These are phyloP conservation scores for Polypterus senegalus DNA, from an alignment of 2,113 vertebrate species.

Conservation along the genomic window DNA sequence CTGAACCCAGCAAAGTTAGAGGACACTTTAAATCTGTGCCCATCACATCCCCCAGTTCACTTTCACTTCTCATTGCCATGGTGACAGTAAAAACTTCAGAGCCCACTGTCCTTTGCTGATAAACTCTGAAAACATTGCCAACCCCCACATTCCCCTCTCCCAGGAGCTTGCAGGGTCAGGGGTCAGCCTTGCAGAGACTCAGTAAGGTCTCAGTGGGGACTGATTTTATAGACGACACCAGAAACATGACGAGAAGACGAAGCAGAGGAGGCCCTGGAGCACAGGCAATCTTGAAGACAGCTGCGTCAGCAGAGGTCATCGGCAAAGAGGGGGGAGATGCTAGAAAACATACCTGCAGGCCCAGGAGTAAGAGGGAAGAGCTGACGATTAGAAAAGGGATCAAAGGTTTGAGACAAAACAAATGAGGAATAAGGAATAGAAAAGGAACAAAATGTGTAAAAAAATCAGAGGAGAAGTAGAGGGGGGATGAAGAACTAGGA, in stretches of 20 bases:
- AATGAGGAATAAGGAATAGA: slow-evolving; percentile 13
- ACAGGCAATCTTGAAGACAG: too few species aligned
- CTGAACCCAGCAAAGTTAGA: slow-evolving; percentile 21
- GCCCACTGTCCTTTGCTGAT: slow-evolving; percentile 63
- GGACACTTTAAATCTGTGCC: slow-evolving; percentile 48
- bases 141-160: too few species aligned
- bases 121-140: too few species aligned
- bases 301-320: too few species aligned
- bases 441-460: slow-evolving; percentile 25
- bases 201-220: too few species aligned
- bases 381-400: slow-evolving; percentile 12
- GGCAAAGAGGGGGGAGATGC: too few species aligned
- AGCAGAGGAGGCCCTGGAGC: too few species aligned
- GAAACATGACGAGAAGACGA: too few species aligned
- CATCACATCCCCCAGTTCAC: slow-evolving; percentile 33
- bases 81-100: slow-evolving; percentile 56
- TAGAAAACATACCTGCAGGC: too few species aligned
- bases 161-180: too few species aligned
- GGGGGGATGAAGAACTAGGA: slow-evolving; percentile 20
- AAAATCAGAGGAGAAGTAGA: slow-evolving; percentile 26
- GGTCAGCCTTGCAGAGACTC: too few species aligned
- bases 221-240: too few species aligned
- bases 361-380: slow-evolving; percentile 20
- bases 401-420: slow-evolving; percentile 4
- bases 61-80: slow-evolving; percentile 53